phyloP scores from a whole-genome alignment of 2,113 vertebrate species.

The Pampusana beccarii region DNA sequence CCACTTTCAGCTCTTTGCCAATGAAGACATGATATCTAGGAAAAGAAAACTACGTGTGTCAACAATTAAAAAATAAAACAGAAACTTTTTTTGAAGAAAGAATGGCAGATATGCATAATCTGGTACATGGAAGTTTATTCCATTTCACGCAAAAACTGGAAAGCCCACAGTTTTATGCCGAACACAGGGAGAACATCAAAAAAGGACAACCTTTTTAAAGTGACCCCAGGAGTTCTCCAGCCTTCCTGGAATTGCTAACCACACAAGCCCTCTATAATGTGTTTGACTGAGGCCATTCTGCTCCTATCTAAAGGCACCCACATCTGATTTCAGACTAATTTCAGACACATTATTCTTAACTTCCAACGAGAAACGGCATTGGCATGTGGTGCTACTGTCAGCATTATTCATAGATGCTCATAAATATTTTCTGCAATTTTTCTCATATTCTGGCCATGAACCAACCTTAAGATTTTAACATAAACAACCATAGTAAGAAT shows the following conservation, averaged over 20 bases:
- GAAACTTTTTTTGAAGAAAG: background rate
- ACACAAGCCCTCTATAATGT: background rate
- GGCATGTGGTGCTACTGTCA: background rate
- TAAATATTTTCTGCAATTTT: background rate
- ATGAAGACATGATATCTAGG: background rate
- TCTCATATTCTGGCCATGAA: background rate
- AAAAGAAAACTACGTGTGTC: background rate
- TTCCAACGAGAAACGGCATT: background rate
- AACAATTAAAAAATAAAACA: background rate
- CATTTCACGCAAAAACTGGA: background rate
- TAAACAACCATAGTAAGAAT: background rate
- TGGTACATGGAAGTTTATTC: background rate
- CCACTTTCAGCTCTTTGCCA: background rate
- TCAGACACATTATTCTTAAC: background rate
- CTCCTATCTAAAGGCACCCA: background rate
- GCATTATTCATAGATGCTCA: background rate
- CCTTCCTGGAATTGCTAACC: background rate
- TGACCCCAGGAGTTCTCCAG: background rate
- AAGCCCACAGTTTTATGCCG: background rate
- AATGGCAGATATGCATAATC: background rate
- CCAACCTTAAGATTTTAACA: background rate
- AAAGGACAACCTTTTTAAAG: background rate
- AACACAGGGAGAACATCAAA: fast-evolving
- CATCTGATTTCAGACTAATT: background rate
- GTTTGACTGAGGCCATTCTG: background rate